These are phyloP conservation scores for Bujurquina vittata DNA, from an alignment of 2,113 vertebrate species.

Conservation along the genomic window DNA sequence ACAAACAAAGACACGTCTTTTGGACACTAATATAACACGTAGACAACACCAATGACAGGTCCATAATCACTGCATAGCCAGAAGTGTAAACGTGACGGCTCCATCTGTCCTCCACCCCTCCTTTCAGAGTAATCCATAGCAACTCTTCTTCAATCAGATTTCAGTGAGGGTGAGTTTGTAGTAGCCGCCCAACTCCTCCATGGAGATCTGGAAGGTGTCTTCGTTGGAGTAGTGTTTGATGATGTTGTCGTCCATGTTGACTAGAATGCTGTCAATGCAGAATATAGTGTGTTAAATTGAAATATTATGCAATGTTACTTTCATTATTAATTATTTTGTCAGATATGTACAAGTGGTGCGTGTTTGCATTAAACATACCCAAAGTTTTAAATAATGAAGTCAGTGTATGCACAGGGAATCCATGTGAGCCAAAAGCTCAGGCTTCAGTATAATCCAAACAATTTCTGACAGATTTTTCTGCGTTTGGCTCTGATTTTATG, in stretches of 20 bases:
- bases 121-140: background rate
- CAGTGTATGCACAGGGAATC: background rate
- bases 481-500: background rate
- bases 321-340: background rate
- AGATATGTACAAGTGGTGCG: background rate
- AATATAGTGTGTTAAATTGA: background rate
- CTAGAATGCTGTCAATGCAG: conserved; percentile 86
- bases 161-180: conserved; percentile 97
- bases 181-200: conserved; percentile 89
- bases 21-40: conserved; percentile 5
- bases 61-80: conserved; percentile 30
- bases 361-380: background rate
- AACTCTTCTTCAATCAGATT: conserved; percentile 81
- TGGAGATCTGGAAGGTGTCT: conserved; percentile 97
- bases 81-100: conserved; percentile 74
- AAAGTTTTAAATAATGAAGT: background rate
- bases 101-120: background rate
- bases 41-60: conserved; percentile 37
- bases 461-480: background rate
- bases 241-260: conserved; percentile 99
- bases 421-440: background rate
- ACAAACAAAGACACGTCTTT: background rate
- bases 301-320: background rate
- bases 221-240: conserved; percentile 99
- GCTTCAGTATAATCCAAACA: background rate